Evolutionary conservation across 2,113 vertebrate species (phyloP).

Genomic region (Aspiorhynchus laticeps): DNA sequence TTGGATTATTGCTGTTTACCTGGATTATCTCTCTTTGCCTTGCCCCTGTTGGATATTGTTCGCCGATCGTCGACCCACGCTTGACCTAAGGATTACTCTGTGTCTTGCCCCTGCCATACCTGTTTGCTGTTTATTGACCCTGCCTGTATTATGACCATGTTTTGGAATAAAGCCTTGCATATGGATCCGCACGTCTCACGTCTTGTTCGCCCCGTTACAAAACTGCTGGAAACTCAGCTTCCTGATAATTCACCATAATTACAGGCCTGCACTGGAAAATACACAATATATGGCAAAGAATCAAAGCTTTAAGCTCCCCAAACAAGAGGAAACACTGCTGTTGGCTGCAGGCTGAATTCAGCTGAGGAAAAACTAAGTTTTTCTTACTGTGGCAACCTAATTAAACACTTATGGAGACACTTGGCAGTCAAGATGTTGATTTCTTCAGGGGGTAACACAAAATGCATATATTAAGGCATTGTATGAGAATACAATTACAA

Average conservation of each 20-base stretch:
- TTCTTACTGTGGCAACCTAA: conserved; percentile 49
- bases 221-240: conserved; percentile 53
- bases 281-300: conserved; percentile 52
- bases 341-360: conserved; percentile 44
- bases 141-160: too few species aligned
- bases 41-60: too few species aligned
- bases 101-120: too few species aligned
- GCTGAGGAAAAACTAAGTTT: conserved; percentile 33
- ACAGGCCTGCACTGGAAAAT: conserved; percentile 51
- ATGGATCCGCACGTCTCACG: too few species aligned
- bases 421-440: conserved; percentile 14
- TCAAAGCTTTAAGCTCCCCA: conserved; percentile 50
- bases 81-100: too few species aligned
- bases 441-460: conserved; percentile 3
- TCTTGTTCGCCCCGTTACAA: too few species aligned
- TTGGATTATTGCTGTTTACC: too few species aligned
- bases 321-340: conserved; percentile 31
- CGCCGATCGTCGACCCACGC: too few species aligned
- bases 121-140: too few species aligned
- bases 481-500: conserved; percentile 22
- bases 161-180: too few species aligned
- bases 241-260: conserved; percentile 56
- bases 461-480: conserved; percentile 19
- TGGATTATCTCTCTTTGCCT: too few species aligned
- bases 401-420: conserved; percentile 54